A percentile compares a stretch with the other conserved stretches of the same genome.
These are phyloP conservation scores for Nymphalis polychloros DNA, from an alignment of 2,888 invertebrate species.

Conservation along the genomic window DNA sequence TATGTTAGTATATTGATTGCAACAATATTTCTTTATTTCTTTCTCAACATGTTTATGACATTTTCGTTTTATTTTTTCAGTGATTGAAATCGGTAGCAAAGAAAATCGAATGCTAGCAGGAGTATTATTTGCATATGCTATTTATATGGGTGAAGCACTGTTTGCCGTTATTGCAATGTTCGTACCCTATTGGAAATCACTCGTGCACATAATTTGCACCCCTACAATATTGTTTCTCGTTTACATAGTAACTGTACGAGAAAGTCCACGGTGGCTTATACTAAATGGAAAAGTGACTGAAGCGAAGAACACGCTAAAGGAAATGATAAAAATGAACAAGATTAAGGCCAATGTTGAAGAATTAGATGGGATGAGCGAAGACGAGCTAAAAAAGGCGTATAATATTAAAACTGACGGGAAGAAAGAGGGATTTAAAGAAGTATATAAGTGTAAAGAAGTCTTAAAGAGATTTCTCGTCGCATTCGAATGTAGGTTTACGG, in stretches of 20 bases:
- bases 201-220: conserved; percentile 60
- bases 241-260: conserved; percentile 55
- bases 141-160: conserved; percentile 63
- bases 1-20: conserved; percentile 53
- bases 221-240: conserved; percentile 60
- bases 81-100: conserved; percentile 64
- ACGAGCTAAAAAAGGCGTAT: conserved; percentile 54
- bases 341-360: conserved; percentile 54
- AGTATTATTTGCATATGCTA: conserved; percentile 60
- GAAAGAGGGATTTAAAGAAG: conserved; percentile 53
- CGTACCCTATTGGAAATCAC: conserved; percentile 63
- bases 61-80: conserved; percentile 46
- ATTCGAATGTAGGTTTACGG: conserved; percentile 56
- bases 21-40: background rate
- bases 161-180: conserved; percentile 66
- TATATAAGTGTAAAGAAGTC: conserved; percentile 59
- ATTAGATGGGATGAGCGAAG: conserved; percentile 51
- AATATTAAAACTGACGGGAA: conserved; percentile 54
- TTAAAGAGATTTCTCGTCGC: conserved; percentile 56
- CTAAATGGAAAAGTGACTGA: conserved; percentile 58
- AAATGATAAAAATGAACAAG: conserved; percentile 58
- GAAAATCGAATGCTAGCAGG: conserved; percentile 61
- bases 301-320: conserved; percentile 54
- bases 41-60: background rate
- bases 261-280: conserved; percentile 70